Evolutionary conservation across 2,797 vertebrate species (phyloP).

Genomic region (Margarornis squamiger): DNA sequence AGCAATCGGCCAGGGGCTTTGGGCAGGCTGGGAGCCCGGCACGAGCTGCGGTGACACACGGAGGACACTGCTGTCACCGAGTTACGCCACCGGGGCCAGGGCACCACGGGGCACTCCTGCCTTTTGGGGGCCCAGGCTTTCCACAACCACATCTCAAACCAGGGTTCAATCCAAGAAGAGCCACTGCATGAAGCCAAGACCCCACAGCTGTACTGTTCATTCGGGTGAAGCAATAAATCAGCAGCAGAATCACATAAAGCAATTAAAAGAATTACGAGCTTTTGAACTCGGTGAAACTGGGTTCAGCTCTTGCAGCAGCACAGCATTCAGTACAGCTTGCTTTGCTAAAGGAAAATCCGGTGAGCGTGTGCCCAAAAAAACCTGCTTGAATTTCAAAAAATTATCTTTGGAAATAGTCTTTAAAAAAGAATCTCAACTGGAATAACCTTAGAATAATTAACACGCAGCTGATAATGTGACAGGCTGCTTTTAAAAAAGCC

Average conservation of each 20-base stretch:
- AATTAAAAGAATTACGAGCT: background rate
- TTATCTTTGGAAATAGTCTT: background rate
- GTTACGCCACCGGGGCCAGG: fast-evolving
- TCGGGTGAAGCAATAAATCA: background rate
- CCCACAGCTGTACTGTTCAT: background rate
- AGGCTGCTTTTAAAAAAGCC: background rate
- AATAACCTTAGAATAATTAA: background rate
- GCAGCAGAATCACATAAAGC: background rate
- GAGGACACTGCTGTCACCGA: background rate
- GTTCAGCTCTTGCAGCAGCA: background rate
- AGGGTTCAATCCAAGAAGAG: background rate
- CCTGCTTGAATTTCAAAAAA: background rate
- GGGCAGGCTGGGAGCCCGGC: background rate
- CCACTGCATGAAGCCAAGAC: slow-evolving; percentile 29
- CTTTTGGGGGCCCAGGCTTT: background rate
- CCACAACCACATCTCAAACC: background rate
- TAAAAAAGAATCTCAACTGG: background rate
- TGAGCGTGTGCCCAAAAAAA: background rate
- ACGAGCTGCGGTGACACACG: background rate
- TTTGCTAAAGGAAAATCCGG: slow-evolving; percentile 58
- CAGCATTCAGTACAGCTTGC: background rate
- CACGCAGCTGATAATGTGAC: background rate
- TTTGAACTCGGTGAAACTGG: background rate
- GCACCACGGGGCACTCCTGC: background rate
- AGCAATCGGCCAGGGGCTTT: fast-evolving